These are phyloP conservation scores for Odontocerum albicorne DNA, from an alignment of 2,888 invertebrate species.

Conservation along the genomic window DNA sequence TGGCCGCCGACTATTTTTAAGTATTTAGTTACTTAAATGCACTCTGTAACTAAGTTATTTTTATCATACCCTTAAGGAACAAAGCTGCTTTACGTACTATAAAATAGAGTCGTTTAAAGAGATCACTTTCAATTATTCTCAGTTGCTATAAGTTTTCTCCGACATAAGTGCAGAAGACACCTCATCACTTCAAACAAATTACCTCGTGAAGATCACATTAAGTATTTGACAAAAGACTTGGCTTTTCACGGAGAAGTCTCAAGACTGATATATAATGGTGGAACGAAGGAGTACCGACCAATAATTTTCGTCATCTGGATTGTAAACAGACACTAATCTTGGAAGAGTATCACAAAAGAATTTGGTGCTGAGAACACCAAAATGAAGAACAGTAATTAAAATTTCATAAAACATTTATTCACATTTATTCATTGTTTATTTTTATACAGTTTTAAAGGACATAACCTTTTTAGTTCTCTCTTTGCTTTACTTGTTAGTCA, in stretches of 20 bases:
- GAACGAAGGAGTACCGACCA: conserved; percentile 21
- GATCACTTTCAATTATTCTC: conserved; percentile 15
- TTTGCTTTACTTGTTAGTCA: no score
- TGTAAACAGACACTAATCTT: conserved; percentile 26
- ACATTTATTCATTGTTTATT: no score
- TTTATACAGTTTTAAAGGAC: not conserved
- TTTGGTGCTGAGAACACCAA: no score
- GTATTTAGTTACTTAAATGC: not conserved
- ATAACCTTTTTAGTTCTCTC: not conserved
- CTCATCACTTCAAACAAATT: conserved; percentile 26
- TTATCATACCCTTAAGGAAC: no score
- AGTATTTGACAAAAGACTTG: conserved; percentile 28
- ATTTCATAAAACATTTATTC: no score
- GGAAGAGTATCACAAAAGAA: no score
- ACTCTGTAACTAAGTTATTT: not conserved
- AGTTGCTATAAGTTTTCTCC: conserved; percentile 11
- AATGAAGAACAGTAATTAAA: no score
- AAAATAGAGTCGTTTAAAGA: no score
- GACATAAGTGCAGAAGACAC: conserved; percentile 9
- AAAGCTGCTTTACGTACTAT: no score
- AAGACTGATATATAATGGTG: conserved; percentile 17
- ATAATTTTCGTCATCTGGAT: conserved; percentile 34
- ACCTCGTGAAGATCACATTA: conserved; percentile 25
- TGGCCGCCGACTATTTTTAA: no score
- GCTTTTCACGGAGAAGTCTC: conserved; percentile 26